phyloP scores from a whole-genome alignment of 2,888 invertebrate species.

The Papilio demoleus region DNA sequence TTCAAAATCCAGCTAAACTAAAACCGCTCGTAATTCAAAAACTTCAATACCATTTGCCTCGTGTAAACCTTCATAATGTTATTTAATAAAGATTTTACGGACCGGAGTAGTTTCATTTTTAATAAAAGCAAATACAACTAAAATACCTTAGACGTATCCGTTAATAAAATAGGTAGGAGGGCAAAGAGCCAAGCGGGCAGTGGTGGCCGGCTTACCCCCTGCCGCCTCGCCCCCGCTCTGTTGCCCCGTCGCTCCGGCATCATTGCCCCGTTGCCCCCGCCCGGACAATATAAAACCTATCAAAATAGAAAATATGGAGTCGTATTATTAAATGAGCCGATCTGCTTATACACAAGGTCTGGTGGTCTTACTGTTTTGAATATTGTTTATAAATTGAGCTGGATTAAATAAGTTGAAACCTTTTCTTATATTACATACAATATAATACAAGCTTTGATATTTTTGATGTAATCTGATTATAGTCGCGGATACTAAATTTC shows the following conservation, averaged over 20 bases:
- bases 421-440: too few species aligned
- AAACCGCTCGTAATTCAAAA: not conserved
- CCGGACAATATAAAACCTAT: conserved; percentile 72
- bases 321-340: conserved; percentile 63
- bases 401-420: not conserved
- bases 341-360: conserved; percentile 44
- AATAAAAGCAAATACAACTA: conserved; percentile 50
- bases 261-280: conserved; percentile 56
- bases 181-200: conserved; percentile 67
- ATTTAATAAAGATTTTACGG: conserved; percentile 15
- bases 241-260: not conserved
- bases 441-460: too few species aligned
- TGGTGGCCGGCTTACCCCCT: conserved; percentile 59
- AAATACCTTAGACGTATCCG: conserved; percentile 56
- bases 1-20: not conserved
- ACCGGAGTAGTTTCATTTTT: conserved; percentile 44
- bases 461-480: not conserved
- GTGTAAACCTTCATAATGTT: conserved; percentile 9
- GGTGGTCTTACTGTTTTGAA: conserved; percentile 43
- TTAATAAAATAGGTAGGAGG: conserved; percentile 60
- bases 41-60: not conserved
- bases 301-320: conserved; percentile 63
- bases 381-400: conserved; percentile 5
- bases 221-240: conserved; percentile 65
- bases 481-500: not conserved